Percentiles rank a stretch among this genome's conserved stretches.
Evolutionary conservation across 1,140 invertebrate genomes (phyloP).

Genomic region (Leptoteleia sp.): DNA sequence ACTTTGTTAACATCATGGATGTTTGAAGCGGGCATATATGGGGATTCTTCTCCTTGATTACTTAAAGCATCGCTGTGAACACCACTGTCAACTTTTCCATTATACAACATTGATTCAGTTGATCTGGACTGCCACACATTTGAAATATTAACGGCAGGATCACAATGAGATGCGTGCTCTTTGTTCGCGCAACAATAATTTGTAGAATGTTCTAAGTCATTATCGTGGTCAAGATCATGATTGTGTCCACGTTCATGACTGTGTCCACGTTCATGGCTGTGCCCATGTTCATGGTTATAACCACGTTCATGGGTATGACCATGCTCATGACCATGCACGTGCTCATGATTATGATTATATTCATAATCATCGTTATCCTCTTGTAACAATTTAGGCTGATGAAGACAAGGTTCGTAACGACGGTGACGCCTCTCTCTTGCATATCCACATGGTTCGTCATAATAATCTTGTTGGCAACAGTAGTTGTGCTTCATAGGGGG

Average conservation of each 20-base stretch:
- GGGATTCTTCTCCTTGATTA: slow-evolving; percentile 32
- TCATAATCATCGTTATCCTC: slow-evolving; percentile 22
- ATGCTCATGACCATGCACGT: slow-evolving; percentile 6
- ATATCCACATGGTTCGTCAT: slow-evolving; percentile 13
- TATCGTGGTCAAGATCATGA: background rate
- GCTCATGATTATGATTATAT: slow-evolving; percentile 1
- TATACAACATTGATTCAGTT: slow-evolving; percentile 16
- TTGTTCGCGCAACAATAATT: slow-evolving; percentile 5
- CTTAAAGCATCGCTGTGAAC: slow-evolving; percentile 33
- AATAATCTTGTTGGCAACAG: slow-evolving; percentile 15
- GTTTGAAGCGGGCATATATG: background rate
- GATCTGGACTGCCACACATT: slow-evolving; percentile 22
- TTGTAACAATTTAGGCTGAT: background rate
- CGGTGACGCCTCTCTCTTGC: slow-evolving; percentile 11
- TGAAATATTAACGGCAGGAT: background rate
- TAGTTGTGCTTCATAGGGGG: background rate
- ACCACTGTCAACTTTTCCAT: slow-evolving; percentile 38
- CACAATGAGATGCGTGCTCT: slow-evolving; percentile 1
- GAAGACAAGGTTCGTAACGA: slow-evolving; percentile 8
- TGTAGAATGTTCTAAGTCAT: background rate
- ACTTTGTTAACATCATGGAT: slow-evolving; percentile 24
- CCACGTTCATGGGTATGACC: slow-evolving; percentile 1
- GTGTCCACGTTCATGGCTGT: background rate
- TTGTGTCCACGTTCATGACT: background rate
- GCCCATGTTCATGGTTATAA: slow-evolving; percentile 17